These are phyloP conservation scores for Habrosyne pyritoides DNA, from an alignment of 2,888 invertebrate species.

Conservation along the genomic window DNA sequence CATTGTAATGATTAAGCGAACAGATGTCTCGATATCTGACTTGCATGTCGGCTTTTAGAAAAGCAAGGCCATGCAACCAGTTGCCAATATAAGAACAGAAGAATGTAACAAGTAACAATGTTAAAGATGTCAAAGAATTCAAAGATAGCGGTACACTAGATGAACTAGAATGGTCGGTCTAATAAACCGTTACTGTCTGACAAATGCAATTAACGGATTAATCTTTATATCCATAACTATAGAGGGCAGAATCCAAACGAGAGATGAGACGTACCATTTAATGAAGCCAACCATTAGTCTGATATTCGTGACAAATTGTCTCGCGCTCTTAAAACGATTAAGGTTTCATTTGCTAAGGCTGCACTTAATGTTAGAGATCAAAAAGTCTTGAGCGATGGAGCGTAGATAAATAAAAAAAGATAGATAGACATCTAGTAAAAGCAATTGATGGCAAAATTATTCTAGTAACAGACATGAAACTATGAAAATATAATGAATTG, in stretches of 20 bases:
- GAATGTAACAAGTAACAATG: conserved; percentile 3
- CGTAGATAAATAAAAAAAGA: not conserved
- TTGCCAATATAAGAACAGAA: not conserved
- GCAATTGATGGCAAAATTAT: too few species aligned
- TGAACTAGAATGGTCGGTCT: conserved; percentile 74
- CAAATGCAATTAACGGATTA: conserved; percentile 68
- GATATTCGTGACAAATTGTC: conserved; percentile 12
- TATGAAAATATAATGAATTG: too few species aligned
- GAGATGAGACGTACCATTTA: not conserved
- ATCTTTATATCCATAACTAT: conserved; percentile 40
- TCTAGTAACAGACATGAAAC: too few species aligned
- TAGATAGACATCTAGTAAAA: not conserved
- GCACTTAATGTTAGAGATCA: not conserved
- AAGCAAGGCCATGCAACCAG: conserved; percentile 1
- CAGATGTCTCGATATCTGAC: not conserved
- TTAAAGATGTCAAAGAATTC: conserved; percentile 53
- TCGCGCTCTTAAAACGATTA: not conserved
- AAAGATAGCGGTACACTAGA: conserved; percentile 68
- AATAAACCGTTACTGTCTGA: conserved; percentile 68
- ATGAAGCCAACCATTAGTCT: not conserved
- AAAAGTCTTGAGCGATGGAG: too few species aligned
- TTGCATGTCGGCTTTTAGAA: not conserved
- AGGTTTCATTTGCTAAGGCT: not conserved
- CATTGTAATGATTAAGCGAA: not conserved
- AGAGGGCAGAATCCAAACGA: conserved; percentile 25